phyloP scores from a whole-genome alignment of 2,888 invertebrate genomes.

The Poecilobothrus nobilitatus region DNA sequence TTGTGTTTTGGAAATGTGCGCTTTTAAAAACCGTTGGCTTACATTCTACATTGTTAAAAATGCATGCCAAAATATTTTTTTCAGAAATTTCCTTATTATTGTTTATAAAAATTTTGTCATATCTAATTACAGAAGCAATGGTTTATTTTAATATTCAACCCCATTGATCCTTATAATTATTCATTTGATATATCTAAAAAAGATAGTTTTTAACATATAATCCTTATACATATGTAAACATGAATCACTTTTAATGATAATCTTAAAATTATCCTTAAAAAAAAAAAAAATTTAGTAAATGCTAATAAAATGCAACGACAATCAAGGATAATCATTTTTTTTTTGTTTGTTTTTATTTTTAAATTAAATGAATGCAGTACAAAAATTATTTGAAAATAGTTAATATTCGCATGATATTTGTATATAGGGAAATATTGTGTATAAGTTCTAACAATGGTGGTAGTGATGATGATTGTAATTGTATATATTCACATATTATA shows the following conservation, averaged over 20 bases:
- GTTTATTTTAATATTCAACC: not conserved
- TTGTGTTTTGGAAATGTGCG: too few species aligned
- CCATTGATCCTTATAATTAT: too few species aligned
- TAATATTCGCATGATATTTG: not conserved
- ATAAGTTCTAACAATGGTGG: too few species aligned
- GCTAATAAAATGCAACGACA: not conserved
- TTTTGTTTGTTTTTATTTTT: not conserved
- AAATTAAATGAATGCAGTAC: not conserved
- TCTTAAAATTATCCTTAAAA: not conserved
- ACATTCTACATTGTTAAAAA: too few species aligned
- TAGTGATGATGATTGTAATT: too few species aligned
- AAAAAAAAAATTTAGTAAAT: not conserved
- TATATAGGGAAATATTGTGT: too few species aligned
- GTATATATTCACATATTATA: not conserved
- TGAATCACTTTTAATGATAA: constrained; percentile 6
- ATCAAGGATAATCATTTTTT: not conserved
- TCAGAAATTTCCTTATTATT: too few species aligned
- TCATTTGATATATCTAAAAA: not conserved
- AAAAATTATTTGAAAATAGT: not conserved
- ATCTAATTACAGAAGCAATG: not conserved
- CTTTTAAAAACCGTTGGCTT: too few species aligned
- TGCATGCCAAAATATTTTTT: too few species aligned
- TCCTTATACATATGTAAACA: constrained; percentile 1
- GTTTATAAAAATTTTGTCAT: too few species aligned
- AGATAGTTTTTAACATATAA: not conserved